phyloP scores from a whole-genome alignment of 2,797 vertebrate genomes.

The Lepus oiostolus region DNA sequence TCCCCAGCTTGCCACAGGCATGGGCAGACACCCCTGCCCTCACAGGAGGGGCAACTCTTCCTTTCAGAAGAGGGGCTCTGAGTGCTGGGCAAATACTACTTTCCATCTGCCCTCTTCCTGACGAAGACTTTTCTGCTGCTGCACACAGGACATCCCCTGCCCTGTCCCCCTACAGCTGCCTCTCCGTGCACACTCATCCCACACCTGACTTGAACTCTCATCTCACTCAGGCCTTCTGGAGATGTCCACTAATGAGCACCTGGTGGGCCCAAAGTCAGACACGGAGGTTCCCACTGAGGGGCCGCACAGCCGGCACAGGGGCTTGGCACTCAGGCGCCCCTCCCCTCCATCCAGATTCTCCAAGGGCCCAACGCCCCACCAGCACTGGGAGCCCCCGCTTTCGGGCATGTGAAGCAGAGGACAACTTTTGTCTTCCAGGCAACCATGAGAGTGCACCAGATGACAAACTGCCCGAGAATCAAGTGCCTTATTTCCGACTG shows the following conservation, averaged over 20 bases:
- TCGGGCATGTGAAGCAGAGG: not conserved
- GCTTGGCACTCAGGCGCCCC: not conserved
- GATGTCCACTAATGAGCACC: not conserved
- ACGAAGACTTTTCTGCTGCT: not conserved
- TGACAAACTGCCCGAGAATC: conserved; percentile 28
- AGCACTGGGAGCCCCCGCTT: not conserved
- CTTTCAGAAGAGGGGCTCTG: not conserved
- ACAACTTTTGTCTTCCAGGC: not conserved
- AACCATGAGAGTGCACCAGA: conserved; percentile 47
- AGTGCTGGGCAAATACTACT: not conserved
- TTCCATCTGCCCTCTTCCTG: not conserved
- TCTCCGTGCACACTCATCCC: too few relatives aligned
- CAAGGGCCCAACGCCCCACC: too few relatives aligned
- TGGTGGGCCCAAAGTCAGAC: not conserved
- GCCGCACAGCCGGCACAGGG: not conserved
- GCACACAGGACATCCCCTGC: not conserved
- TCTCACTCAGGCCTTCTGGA: too few relatives aligned
- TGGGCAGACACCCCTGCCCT: not conserved
- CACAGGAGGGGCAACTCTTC: not conserved
- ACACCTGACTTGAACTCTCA: not conserved
- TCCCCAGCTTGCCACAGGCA: too few relatives aligned
- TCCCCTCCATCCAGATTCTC: not conserved
- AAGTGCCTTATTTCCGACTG: conserved; percentile 10
- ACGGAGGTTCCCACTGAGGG: fast-evolving
- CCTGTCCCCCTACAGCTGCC: not conserved